Evolutionary conservation across 2,797 vertebrate genomes (phyloP).

Genomic region (Tragopan temminckii): DNA sequence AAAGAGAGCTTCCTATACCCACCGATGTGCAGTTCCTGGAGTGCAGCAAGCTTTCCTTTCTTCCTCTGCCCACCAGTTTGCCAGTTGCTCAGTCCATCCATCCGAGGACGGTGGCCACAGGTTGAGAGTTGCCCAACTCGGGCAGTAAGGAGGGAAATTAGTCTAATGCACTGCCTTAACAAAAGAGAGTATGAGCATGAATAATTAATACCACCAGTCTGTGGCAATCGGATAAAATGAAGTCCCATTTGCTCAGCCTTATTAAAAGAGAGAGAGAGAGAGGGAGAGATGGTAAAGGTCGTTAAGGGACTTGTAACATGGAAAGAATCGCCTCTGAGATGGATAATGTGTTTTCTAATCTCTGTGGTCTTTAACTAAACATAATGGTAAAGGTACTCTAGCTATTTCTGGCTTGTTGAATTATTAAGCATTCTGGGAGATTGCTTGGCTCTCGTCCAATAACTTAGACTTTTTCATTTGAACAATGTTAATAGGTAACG

Average conservation of each 20-base stretch:
- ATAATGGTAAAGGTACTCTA: constrained; percentile 75
- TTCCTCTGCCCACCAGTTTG: background rate
- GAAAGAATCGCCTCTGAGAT: constrained; percentile 75
- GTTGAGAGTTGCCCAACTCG: constrained; percentile 53
- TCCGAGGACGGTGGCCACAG: constrained; percentile 11
- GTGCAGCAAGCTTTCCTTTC: constrained; percentile 17
- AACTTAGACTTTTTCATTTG: constrained; percentile 52
- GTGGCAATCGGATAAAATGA: constrained; percentile 83
- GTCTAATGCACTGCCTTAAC: constrained; percentile 84
- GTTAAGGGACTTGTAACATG: constrained; percentile 83
- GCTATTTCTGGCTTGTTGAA: constrained; percentile 76
- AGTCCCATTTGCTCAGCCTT: constrained; percentile 87
- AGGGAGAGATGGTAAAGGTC: constrained; percentile 77
- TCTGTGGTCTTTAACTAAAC: constrained; percentile 86
- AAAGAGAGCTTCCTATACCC: constrained; percentile 1
- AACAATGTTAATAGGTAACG: constrained; percentile 32
- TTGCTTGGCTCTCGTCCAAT: constrained; percentile 47
- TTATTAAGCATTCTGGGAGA: constrained; percentile 77
- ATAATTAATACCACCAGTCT: constrained; percentile 83
- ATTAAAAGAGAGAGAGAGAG: constrained; percentile 83
- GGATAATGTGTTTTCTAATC: constrained; percentile 82
- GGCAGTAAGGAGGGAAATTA: constrained; percentile 78
- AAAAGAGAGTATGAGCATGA: constrained; percentile 79
- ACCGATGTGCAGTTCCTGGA: background rate
- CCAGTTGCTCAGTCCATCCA: background rate